Percentiles rank a stretch among this genome's conserved stretches.
These are phyloP conservation scores for Subacronicta megacephala DNA, from an alignment of 2,888 invertebrate genomes.

Conservation along the genomic window DNA sequence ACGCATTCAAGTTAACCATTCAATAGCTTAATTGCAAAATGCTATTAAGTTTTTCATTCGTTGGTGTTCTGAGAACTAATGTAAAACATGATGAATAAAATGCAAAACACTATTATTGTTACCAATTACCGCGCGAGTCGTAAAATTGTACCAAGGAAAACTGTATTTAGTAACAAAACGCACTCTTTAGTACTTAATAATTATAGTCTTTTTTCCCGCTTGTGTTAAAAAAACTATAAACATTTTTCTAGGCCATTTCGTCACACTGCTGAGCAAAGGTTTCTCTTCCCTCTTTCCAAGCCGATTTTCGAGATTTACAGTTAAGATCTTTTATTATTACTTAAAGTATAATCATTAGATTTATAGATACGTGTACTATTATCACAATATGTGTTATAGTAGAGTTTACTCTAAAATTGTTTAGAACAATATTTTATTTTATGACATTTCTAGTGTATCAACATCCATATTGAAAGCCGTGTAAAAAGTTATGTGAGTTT, in stretches of 20 bases:
- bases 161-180: constrained; percentile 19
- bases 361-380: no score
- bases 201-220: constrained; percentile 37
- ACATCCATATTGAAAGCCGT: constrained; percentile 43
- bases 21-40: constrained; percentile 25
- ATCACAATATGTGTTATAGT: no score
- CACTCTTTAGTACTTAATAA: constrained; percentile 32
- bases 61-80: constrained; percentile 33
- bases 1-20: constrained; percentile 16
- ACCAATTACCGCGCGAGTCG: constrained; percentile 48
- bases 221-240: no score
- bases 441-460: constrained; percentile 48
- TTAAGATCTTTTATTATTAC: no score
- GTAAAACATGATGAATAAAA: constrained; percentile 54
- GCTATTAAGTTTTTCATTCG: constrained; percentile 27
- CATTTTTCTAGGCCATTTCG: no score
- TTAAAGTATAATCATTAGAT: no score
- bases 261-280: no score
- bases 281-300: no score
- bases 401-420: no score
- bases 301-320: no score
- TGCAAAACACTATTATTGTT: constrained; percentile 52
- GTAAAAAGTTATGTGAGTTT: constrained; percentile 66
- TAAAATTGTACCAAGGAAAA: constrained; percentile 49
- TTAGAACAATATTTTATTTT: no score